Evolutionary conservation across 2,888 invertebrate genomes (phyloP).

Genomic region (Anorthoa munda): DNA sequence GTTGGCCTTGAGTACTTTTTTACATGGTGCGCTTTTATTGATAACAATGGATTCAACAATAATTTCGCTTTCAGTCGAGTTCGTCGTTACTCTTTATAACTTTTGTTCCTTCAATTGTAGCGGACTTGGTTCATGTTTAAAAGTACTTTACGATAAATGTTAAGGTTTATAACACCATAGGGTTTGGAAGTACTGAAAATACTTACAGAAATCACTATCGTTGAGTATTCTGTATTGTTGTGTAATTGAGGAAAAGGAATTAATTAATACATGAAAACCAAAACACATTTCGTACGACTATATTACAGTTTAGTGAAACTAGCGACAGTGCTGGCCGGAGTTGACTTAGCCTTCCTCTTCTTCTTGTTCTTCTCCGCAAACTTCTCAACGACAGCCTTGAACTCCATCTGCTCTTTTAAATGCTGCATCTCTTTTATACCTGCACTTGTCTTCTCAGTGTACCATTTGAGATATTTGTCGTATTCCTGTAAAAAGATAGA

Average conservation of each 20-base stretch:
- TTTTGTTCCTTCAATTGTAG: neutral
- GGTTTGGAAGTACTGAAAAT: too few relatives aligned
- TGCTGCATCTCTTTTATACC: slow-evolving; percentile 78
- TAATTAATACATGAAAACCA: neutral
- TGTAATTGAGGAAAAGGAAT: too few relatives aligned
- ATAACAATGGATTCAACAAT: neutral
- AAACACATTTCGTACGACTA: neutral
- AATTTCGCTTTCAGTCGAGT: neutral
- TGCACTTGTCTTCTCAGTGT: slow-evolving; percentile 75
- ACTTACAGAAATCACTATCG: too few relatives aligned
- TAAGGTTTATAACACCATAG: too few relatives aligned
- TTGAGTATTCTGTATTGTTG: too few relatives aligned
- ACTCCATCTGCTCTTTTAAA: slow-evolving; percentile 74
- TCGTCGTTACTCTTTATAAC: too few relatives aligned
- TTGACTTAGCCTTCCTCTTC: slow-evolving; percentile 71
- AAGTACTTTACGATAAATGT: too few relatives aligned
- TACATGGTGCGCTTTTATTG: neutral
- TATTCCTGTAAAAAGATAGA: slow-evolving; percentile 74
- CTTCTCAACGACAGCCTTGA: slow-evolving; percentile 69
- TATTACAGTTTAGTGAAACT: slow-evolving; percentile 27
- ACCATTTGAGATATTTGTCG: slow-evolving; percentile 81
- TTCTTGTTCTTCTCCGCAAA: slow-evolving; percentile 72
- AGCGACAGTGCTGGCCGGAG: slow-evolving; percentile 16
- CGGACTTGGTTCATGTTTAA: neutral
- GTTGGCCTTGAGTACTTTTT: neutral